Conservation (phyloP, 1,140 invertebrate genomes). For the Tetraneura akinire region DNA sequence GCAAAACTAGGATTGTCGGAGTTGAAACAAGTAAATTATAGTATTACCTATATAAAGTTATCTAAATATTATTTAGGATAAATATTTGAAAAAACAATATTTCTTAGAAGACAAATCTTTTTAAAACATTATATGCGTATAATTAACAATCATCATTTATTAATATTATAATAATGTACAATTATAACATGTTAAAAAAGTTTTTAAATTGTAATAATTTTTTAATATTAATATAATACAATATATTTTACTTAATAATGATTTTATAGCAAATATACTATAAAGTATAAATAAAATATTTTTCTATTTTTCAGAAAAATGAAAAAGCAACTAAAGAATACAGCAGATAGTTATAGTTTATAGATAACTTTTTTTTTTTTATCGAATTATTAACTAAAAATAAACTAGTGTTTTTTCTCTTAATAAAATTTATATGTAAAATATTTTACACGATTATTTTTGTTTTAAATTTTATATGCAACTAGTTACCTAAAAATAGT, state of each 20-base stretch:
- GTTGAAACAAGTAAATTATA: slow-evolving; percentile 36
- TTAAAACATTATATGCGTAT: no score
- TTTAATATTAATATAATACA: no score
- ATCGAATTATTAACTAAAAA: neutral
- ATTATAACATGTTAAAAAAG: no score
- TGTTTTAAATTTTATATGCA: neutral
- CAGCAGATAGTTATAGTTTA: slow-evolving; percentile 17
- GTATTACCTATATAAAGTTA: neutral
- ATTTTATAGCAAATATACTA: no score
- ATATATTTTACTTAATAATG: no score
- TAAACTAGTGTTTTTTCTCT: slow-evolving; percentile 12
- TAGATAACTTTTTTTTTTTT: neutral
- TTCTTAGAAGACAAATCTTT: no score
- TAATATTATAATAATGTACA: no score
- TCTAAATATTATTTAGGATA: no score
- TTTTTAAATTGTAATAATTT: no score
- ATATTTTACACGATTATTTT: neutral
- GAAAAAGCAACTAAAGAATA: slow-evolving; percentile 25
- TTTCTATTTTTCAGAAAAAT: slow-evolving; percentile 21
- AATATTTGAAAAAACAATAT: no score
- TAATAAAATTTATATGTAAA: slow-evolving; percentile 6
- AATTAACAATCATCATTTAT: no score
- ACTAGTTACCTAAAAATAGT: neutral
- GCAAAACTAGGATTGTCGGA: slow-evolving; percentile 65
- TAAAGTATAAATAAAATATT: no score